These are phyloP conservation scores for Rhinolophus ferrumequinum DNA, from an alignment of 2,113 vertebrate genomes.

Conservation along the genomic window DNA sequence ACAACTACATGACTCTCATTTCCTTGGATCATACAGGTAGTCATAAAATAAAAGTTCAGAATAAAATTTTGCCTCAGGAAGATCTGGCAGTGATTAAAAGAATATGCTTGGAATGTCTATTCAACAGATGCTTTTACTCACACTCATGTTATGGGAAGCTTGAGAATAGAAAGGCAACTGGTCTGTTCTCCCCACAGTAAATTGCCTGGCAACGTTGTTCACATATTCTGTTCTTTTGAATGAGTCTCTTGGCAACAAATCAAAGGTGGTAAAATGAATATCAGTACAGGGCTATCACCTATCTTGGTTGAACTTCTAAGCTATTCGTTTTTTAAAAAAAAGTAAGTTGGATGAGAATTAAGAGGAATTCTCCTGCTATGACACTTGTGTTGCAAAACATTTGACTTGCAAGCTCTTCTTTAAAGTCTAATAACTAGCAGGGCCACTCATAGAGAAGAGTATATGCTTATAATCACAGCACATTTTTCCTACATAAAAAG, in stretches of 20 bases:
- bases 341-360: slow-evolving; percentile 37
- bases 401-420: neutral
- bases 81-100: slow-evolving; percentile 64
- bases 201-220: neutral
- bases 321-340: neutral
- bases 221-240: slow-evolving; percentile 21
- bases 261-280: slow-evolving; percentile 30
- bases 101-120: slow-evolving; percentile 34
- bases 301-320: neutral
- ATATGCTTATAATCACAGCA: neutral
- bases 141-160: neutral
- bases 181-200: neutral
- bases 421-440: slow-evolving; percentile 4
- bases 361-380: neutral
- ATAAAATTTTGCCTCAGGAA: slow-evolving; percentile 11
- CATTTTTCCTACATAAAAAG: neutral
- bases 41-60: slow-evolving; percentile 41
- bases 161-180: slow-evolving; percentile 9
- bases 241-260: slow-evolving; percentile 44
- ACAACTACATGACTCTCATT: neutral
- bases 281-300: neutral
- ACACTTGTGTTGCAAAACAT: slow-evolving; percentile 35
- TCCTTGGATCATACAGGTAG: neutral
- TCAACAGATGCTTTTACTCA: slow-evolving; percentile 55
- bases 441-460: neutral